Base-by-base conservation (phyloP, 1,140 invertebrate species). In the Mylabris phalerata region DNA sequence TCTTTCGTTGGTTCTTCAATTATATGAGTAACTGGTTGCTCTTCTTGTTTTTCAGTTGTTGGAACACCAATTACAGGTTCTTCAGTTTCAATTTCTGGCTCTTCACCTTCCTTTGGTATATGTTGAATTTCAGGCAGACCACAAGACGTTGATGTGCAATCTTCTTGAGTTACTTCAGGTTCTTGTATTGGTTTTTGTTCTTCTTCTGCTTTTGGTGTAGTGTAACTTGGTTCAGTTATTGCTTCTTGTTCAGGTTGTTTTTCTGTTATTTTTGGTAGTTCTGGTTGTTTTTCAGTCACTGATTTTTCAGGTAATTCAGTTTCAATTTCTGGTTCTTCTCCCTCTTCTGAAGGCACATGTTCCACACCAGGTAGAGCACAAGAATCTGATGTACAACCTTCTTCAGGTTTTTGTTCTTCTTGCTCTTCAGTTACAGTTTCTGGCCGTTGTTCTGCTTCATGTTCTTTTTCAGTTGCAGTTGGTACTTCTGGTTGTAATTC, bases 311-410 rank as follows among this genome's bases (percentile, higher is more conserved):
- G 43, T 39, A 9, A 24, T 50, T 41, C 11, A 5, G 46, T 55
- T 40, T 55, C 43, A 48, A 7, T 26, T 48, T 56, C 46, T 42
- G 46, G 24, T 56, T 9, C 2, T 48, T 27, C 11, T 0, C 4
- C 25, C 19, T 48, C 46, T 19, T 48, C 46, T 19, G 11, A 19
- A 19, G 46, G 46, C 19, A 5, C 19, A 24, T 48, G 11, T 26
- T 48, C 3, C 7, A 19, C 25, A 13, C 9, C 25, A 26, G 9
- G 9, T 11, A 2, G 25, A 44, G 39, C 32, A 27, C 19, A 26
- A 13, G 40, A 40, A 50, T 44, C 43, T 19, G 48, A 42, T 38
- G 52, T 25, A 49, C 41, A 27, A 5, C 40, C 45, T 57, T 61
- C 45, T 32, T 32, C 25, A 43, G 43, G 40, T 45, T 57, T 27